Percentiles rank a stretch among this genome's conserved stretches.
Conservation (phyloP, 1,140 invertebrate species). For the Hestina assimilis region DNA sequence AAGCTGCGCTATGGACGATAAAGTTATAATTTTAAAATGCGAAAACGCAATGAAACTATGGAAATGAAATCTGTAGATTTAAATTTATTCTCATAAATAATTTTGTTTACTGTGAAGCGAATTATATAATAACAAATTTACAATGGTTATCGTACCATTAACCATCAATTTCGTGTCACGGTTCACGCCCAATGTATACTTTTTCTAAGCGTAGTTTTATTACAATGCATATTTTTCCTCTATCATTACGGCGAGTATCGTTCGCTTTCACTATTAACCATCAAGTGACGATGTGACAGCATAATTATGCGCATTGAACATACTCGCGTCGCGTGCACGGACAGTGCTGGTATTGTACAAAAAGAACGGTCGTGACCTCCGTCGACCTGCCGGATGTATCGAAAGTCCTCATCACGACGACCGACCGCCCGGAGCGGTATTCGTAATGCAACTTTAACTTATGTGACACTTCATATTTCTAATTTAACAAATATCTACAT, state of each 20-base stretch:
- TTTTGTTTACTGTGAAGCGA: neutral
- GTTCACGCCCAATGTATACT: neutral
- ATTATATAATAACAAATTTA: neutral
- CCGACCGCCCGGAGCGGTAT: slow-evolving; percentile 39
- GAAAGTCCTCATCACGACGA: slow-evolving; percentile 65
- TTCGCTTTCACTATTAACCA: slow-evolving; percentile 69
- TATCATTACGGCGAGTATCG: slow-evolving; percentile 57
- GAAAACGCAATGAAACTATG: neutral
- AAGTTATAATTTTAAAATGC: slow-evolving; percentile 6
- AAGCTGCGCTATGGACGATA: neutral
- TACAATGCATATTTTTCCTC: slow-evolving; percentile 41
- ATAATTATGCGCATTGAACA: slow-evolving; percentile 73
- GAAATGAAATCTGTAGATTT: neutral
- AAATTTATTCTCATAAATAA: neutral
- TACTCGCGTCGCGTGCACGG: slow-evolving; percentile 65
- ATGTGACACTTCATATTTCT: slow-evolving; percentile 52
- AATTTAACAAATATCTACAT: slow-evolving; percentile 34
- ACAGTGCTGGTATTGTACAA: slow-evolving; percentile 47
- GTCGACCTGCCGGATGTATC: slow-evolving; percentile 68
- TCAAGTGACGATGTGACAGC: slow-evolving; percentile 73
- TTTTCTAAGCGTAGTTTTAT: slow-evolving; percentile 12
- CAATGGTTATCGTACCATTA: neutral
- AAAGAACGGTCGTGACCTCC: slow-evolving; percentile 69
- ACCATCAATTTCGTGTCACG: neutral
- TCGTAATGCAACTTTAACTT: slow-evolving; percentile 45